A percentile compares a stretch with the other conserved stretches of the same genome.
Conservation (phyloP, 2,888 invertebrate species). For the Drosophila engyochracea region DNA sequence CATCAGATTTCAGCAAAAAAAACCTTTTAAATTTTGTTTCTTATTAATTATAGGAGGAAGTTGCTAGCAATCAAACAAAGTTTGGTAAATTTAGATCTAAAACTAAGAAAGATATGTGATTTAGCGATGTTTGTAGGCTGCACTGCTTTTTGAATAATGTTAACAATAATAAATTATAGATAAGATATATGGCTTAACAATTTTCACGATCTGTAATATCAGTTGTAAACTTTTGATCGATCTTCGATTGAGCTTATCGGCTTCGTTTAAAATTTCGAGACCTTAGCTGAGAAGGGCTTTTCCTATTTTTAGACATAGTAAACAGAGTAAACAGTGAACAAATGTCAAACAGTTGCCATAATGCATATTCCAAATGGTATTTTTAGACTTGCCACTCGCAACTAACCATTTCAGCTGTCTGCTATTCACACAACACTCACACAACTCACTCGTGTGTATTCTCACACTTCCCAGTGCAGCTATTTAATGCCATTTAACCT, state of each 20-base stretch:
- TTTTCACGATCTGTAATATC: neutral
- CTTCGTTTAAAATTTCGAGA: neutral
- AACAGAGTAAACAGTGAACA: neutral
- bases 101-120: neutral
- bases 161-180: neutral
- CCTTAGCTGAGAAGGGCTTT: neutral
- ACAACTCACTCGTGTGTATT: neutral
- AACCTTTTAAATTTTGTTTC: too few species aligned
- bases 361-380: neutral
- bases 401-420: neutral
- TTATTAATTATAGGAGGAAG: neutral
- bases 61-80: neutral
- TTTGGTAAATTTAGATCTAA: neutral
- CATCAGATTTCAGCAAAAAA: neutral
- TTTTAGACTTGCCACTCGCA: neutral
- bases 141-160: neutral
- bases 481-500: slow-evolving; percentile 21
- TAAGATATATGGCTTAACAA: too few species aligned
- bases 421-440: neutral
- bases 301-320: neutral
- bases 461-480: slow-evolving; percentile 3
- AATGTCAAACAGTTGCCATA: neutral
- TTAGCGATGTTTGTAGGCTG: neutral
- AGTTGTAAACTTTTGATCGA: neutral
- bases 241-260: neutral